These are phyloP conservation scores for Aporrectodea caliginosa DNA, from an alignment of 1,140 invertebrate species.

Conservation along the genomic window DNA sequence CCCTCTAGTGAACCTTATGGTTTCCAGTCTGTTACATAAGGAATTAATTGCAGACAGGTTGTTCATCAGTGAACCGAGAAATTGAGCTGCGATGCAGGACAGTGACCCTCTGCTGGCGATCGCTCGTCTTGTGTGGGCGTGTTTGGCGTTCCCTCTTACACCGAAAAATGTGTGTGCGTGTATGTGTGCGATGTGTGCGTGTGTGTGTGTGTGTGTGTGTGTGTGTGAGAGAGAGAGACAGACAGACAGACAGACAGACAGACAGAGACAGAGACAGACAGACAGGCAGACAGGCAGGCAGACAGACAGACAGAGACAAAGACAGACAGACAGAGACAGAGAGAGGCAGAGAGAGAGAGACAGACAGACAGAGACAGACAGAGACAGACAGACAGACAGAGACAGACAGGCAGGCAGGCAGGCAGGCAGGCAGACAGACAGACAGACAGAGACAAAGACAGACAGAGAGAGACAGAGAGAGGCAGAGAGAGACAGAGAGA, in stretches of 20 bases:
- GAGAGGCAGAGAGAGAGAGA: neutral
- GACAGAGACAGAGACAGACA: neutral
- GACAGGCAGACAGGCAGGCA: neutral
- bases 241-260: neutral
- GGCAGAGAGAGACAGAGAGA: neutral
- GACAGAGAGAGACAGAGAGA: neutral
- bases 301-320: neutral
- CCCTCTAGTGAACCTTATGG: too few species aligned
- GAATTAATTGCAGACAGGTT: too few species aligned
- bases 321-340: neutral
- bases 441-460: neutral
- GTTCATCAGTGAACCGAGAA: too few species aligned
- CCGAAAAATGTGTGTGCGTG: too few species aligned
- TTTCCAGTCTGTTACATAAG: too few species aligned
- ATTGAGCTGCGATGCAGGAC: too few species aligned
- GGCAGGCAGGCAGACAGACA: neutral
- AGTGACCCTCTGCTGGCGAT: too few species aligned
- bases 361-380: neutral
- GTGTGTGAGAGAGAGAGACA: neutral
- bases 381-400: slow-evolving; percentile 1
- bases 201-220: too few species aligned
- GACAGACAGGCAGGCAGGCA: neutral
- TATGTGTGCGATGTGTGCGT: too few species aligned
- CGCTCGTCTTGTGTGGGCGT: too few species aligned
- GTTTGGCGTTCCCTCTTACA: too few species aligned